Evolutionary conservation across 2,797 vertebrate species (phyloP).

Genomic region (Sorex maritimensis): DNA sequence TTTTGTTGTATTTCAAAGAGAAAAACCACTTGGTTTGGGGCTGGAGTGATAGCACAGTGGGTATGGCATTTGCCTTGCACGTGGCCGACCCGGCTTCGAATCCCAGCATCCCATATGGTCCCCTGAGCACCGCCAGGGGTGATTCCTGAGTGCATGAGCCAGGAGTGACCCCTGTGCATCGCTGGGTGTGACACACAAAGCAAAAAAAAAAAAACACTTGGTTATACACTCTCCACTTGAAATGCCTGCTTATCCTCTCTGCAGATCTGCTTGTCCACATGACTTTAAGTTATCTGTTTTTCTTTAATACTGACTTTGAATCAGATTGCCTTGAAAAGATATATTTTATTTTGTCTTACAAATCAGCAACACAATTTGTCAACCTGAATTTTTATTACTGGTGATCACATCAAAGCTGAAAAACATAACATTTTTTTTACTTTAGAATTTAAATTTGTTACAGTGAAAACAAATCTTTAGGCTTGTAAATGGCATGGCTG

Average conservation of each 20-base stretch:
- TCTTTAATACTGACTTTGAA: constrained; percentile 50
- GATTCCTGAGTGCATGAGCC: too few species aligned
- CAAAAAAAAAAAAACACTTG: constrained; percentile 55
- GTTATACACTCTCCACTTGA: not conserved
- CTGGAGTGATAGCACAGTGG: too few species aligned
- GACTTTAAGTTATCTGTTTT: constrained; percentile 43
- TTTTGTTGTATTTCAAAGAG: constrained; percentile 42
- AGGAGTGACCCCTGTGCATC: too few species aligned
- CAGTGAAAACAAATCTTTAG: constrained; percentile 28
- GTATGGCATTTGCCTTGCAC: too few species aligned
- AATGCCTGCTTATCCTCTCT: constrained; percentile 19
- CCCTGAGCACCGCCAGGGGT: too few species aligned
- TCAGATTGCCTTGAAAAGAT: constrained; percentile 60
- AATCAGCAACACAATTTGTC: constrained; percentile 75
- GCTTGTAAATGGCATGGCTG: constrained; percentile 55
- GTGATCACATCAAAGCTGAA: constrained; percentile 67
- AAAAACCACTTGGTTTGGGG: constrained; percentile 36
- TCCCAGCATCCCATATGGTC: too few species aligned
- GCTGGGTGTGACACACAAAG: too few species aligned
- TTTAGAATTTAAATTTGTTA: constrained; percentile 70
- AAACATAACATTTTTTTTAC: constrained; percentile 67
- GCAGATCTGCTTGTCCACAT: constrained; percentile 54
- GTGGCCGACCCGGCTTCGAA: too few species aligned
- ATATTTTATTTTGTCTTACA: constrained; percentile 71
- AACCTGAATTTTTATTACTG: constrained; percentile 76